Evolutionary conservation across 1,140 invertebrate species (phyloP), one percentile per base, ranked within the genome.

Genomic region (Lysiphlebus fabarum): DNA sequence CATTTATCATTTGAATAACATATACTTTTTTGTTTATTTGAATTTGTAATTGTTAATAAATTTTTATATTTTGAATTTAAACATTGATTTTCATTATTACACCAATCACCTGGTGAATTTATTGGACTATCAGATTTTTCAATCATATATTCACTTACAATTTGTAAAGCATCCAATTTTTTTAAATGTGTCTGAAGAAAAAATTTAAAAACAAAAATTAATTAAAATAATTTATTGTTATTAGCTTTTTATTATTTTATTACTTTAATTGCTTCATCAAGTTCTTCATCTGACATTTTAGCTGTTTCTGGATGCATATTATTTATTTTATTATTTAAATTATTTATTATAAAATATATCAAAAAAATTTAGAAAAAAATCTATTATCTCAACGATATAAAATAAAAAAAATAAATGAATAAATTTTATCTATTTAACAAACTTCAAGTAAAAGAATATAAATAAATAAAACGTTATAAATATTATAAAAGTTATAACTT

Each of bases 11-110:
- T 38, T 17, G 26, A 17, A 6, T 4, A 7, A 51, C 42, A n/a
- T 12, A 37, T 51, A 12, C 10, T 17, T 37, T 14, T 34, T 49
- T 7, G 44, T 5, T 9, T 44, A 53, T n/a, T 62, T 26, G 12
- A 58, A 7, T 58, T 65, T 66, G 69, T 57, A 33, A 70, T 61
- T 34, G 64, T 70, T 12, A 68, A 70, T 40, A 69, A 37, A 58
- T 69, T 71, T 47, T 61, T 69, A 55, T 51, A 63, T 54, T 68
- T 73, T 57, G 63, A 67, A 11, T 67, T 50, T 8, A 42, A 42
- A n/a, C 47, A 44, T 8, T 14, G 7, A n/a, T 41, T 34, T 6
- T 43, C 6, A 4, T 33, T 55, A 6, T 53, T 53, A 34, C 38
- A 41, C 59, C 59, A 61, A 57, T 61, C 54, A 36, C 48, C 54